A percentile compares a stretch with the other conserved stretches of the same genome.
phyloP scores from a whole-genome alignment of 2,113 vertebrate species.

The Athene cunicularia region DNA sequence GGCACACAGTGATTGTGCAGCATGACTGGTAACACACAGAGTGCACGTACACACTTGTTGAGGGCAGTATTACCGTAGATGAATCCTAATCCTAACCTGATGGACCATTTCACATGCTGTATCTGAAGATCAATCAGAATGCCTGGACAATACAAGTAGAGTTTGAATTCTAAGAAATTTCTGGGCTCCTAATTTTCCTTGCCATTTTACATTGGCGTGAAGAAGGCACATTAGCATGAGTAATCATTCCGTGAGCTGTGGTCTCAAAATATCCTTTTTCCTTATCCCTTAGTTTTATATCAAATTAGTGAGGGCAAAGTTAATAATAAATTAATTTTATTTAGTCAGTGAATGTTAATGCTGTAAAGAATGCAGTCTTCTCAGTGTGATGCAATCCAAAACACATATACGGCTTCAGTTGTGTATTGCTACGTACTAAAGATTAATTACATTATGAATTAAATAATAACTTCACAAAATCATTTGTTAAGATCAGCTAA shows the following conservation, averaged over 20 bases:
- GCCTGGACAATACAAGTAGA: neutral
- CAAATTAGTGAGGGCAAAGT: neutral
- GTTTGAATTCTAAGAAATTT: neutral
- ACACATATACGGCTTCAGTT: slow-evolving; percentile 22
- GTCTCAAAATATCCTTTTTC: neutral
- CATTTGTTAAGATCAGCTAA: slow-evolving; percentile 36
- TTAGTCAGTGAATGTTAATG: neutral
- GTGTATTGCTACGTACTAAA: neutral
- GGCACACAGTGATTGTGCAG: neutral
- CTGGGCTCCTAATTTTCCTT: neutral
- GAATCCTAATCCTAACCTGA: neutral
- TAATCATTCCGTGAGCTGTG: neutral
- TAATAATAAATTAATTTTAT: slow-evolving; percentile 18
- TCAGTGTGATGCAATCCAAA: neutral
- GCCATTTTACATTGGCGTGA: neutral
- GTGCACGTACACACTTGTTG: no score
- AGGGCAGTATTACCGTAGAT: neutral
- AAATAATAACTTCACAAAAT: slow-evolving; percentile 51
- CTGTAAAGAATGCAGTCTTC: slow-evolving; percentile 13
- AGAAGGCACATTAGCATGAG: neutral
- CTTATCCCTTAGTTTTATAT: neutral
- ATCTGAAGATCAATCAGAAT: neutral
- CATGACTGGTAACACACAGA: neutral
- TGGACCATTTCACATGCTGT: neutral
- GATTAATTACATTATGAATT: slow-evolving; percentile 34